Conservation (phyloP, 2,888 invertebrate genomes). For the Cosmia trapezina region DNA sequence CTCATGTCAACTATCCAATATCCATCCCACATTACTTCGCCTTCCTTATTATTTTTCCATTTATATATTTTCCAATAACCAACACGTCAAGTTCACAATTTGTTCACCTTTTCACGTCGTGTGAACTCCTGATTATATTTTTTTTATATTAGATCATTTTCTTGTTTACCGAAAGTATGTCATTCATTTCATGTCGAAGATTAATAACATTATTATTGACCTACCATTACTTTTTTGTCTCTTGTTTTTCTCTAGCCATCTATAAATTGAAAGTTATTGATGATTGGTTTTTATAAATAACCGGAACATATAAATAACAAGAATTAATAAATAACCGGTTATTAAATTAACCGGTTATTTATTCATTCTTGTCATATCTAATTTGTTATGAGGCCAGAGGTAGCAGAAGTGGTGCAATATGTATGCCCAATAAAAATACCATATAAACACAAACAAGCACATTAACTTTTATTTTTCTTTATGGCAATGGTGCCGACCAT, state of each 20-base stretch:
- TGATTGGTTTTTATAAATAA: background rate
- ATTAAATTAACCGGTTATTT: background rate
- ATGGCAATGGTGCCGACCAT: no score
- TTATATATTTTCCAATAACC: background rate
- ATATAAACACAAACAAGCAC: background rate
- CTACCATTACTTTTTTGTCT: background rate
- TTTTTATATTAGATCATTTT: background rate
- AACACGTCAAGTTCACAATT: background rate
- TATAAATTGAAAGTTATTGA: background rate
- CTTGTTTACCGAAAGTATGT: constrained; percentile 9
- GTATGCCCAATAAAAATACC: background rate
- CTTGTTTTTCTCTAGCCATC: background rate
- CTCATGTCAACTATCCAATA: background rate
- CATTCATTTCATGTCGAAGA: background rate
- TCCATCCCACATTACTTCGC: background rate
- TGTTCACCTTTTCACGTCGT: background rate
- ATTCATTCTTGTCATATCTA: background rate
- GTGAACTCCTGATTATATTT: background rate
- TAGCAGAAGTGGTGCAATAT: background rate
- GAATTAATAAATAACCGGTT: no score
- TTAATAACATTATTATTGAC: background rate
- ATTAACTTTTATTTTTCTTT: no score
- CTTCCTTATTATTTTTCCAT: background rate
- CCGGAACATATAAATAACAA: no score
- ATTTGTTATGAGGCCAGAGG: background rate